Evolutionary conservation across 2,797 vertebrate species (phyloP).

Genomic region (Oreonectes daqikongensis): DNA sequence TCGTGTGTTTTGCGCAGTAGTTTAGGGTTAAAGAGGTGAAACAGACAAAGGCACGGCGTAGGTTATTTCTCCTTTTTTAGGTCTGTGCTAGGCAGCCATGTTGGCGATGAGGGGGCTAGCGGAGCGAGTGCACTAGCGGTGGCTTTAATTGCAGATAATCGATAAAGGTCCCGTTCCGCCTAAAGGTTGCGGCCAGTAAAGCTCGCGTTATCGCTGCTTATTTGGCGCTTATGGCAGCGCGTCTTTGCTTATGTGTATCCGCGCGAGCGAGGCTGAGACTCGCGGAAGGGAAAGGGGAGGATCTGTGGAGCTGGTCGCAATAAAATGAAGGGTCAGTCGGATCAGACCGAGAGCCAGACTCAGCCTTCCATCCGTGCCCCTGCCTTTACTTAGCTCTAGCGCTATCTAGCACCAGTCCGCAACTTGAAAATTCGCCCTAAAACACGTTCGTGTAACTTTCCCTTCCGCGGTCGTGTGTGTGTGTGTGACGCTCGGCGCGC

Average conservation of each 20-base stretch:
- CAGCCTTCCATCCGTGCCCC: conserved; percentile 75
- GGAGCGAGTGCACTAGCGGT: conserved; percentile 73
- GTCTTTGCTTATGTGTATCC: conserved; percentile 68
- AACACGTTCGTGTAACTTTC: conserved; percentile 84
- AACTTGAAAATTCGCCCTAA: conserved; percentile 70
- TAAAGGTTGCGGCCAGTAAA: conserved; percentile 85
- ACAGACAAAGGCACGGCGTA: conserved; percentile 92
- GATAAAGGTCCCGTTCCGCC: conserved; percentile 82
- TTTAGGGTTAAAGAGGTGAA: conserved; percentile 99
- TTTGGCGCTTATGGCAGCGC: conserved; percentile 62
- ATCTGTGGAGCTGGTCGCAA: conserved; percentile 84
- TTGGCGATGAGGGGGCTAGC: conserved; percentile 91
- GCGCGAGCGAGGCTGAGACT: conserved; percentile 72
- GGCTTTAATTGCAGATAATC: conserved; percentile 76
- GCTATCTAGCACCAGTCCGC: conserved; percentile 69
- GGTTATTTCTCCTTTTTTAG: conserved; percentile 92
- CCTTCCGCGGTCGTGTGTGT: conserved; percentile 62
- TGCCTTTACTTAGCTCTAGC: conserved; percentile 70
- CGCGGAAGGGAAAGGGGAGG: conserved; percentile 77
- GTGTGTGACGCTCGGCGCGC: conserved; percentile 51
- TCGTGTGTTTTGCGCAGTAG: conserved; percentile 88
- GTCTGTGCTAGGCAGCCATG: conserved; percentile 98
- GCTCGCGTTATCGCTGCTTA: conserved; percentile 74
- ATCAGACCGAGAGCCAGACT: conserved; percentile 81
- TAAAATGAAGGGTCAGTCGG: conserved; percentile 91